Conservation (phyloP, 2,888 invertebrate genomes). For the Encarsia formosa region DNA sequence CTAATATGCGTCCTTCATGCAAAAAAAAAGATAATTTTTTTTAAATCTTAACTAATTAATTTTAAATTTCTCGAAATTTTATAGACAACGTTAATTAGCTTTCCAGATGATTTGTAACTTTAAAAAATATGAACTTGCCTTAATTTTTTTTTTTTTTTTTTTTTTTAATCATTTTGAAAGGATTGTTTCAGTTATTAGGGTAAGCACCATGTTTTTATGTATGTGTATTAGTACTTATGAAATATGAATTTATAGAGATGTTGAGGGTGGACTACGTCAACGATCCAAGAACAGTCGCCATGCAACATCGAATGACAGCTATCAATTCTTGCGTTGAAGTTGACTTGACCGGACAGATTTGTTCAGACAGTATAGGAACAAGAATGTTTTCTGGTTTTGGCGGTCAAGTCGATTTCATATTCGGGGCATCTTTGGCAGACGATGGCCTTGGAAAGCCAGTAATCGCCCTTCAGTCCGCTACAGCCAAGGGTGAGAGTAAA, state of each 20-base stretch:
- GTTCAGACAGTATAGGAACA: constrained; percentile 58
- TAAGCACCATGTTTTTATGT: no score
- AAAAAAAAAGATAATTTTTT: no score
- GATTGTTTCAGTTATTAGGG: no score
- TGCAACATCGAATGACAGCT: constrained; percentile 61
- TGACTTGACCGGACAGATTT: constrained; percentile 64
- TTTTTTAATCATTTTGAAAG: no score
- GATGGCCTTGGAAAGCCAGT: constrained; percentile 90
- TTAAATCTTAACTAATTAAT: no score
- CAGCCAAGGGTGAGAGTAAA: constrained; percentile 76
- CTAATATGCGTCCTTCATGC: no score
- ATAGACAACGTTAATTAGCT: no score
- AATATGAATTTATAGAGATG: constrained; percentile 54
- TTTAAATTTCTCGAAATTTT: no score
- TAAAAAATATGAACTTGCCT: no score
- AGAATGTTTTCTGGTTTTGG: constrained; percentile 81
- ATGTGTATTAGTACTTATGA: no score
- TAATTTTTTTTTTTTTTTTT: no score
- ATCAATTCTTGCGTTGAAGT: constrained; percentile 66
- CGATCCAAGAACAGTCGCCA: constrained; percentile 55
- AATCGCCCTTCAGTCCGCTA: constrained; percentile 79
- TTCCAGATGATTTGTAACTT: no score
- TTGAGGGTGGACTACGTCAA: constrained; percentile 56
- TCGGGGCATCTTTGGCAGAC: constrained; percentile 79
- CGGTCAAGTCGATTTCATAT: constrained; percentile 90